Conservation (phyloP, 2,888 invertebrate genomes). For the Strigamia transsilvanica region DNA sequence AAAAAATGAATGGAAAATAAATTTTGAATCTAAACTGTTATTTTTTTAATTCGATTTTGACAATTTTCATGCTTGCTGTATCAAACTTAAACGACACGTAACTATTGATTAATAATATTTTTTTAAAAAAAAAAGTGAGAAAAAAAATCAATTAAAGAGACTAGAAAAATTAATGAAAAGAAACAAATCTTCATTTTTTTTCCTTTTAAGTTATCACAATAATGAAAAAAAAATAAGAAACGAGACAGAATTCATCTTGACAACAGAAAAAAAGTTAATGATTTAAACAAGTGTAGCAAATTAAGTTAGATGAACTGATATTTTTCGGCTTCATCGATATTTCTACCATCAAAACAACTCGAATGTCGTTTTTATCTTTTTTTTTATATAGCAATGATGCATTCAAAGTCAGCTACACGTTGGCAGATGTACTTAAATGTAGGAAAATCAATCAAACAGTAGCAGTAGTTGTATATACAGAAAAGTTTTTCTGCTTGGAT, state of each 20-base stretch:
- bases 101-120: too few species aligned
- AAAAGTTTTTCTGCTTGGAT: constrained; percentile 14
- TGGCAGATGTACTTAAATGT: constrained; percentile 10
- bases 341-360: background rate
- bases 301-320: background rate
- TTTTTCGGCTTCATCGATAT: background rate
- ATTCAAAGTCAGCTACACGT: constrained; percentile 14
- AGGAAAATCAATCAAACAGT: constrained; percentile 15
- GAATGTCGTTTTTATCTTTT: background rate
- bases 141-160: background rate
- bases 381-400: background rate
- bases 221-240: background rate
- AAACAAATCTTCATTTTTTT: background rate
- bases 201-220: background rate
- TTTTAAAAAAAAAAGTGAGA: too few species aligned
- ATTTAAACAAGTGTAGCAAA: background rate
- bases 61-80: too few species aligned
- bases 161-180: constrained; percentile 14
- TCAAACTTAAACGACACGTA: too few species aligned
- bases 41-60: too few species aligned
- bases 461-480: background rate
- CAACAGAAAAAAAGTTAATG: background rate
- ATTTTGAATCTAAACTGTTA: background rate
- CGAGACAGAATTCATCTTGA: background rate
- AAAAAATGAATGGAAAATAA: background rate